Evolutionary conservation across 2,888 invertebrate genomes (phyloP), one percentile per base, ranked within the genome.

Genomic region (Polymixis lichenea): DNA sequence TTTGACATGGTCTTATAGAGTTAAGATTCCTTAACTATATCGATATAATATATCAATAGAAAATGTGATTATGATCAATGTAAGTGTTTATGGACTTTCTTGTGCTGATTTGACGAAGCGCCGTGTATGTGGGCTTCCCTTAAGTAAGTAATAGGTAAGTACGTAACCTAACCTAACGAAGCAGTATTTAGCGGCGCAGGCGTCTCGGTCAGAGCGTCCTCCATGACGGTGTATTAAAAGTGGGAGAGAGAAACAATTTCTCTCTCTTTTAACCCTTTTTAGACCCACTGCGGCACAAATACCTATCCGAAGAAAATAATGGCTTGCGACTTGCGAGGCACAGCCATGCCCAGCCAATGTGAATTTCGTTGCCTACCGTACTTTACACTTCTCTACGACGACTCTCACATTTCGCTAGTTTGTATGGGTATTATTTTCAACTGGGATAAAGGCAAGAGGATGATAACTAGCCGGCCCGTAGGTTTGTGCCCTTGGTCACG

Each of bases 321-420:
- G 32, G 6, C 13, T n/a, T 28, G 43, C 11, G 76, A 13, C n/a
- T n/a, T n/a, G n/a, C n/a, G n/a, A n/a, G 25, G 53, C 5, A 65
- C 32, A 32, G 53, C 53, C 1, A 38, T 28, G 53, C 5, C 55
- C 28, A 32, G 53, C 53, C 1, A 38, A 53, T 60, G n/a, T 28
- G 43, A n/a, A n/a, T 28, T 61, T 56, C 28, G n/a, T 73, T 77
- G 77, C 51, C 60, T 51, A 61, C 51, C 28, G 17, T 77, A 53
- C 43, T 17, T 61, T 60, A 60, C 25, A 17, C 19, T 51, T 75
- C 49, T 6, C 17, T 32, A 46, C n/a, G 28, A 46, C 22, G 8
- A 22, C 15, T 51, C n/a, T 51, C n/a, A n/a, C 7, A 61, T 7
- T 28, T 51, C 15, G 25, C 22, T n/a, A 19, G n/a, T 13, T 49